Conservation (phyloP, 2,113 vertebrate genomes). For the Copsychus sechellarum region DNA sequence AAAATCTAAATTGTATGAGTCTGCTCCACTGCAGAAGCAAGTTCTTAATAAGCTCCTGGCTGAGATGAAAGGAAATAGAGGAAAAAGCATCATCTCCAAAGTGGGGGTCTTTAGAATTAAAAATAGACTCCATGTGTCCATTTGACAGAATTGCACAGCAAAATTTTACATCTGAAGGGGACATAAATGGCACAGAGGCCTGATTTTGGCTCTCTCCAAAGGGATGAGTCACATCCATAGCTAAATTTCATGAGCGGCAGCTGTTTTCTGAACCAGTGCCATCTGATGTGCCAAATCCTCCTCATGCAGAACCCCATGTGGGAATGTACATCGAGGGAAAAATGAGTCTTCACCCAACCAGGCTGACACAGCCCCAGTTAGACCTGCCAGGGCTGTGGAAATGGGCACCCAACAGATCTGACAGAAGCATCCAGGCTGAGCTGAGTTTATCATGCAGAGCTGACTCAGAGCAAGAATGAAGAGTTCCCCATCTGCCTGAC, state of each 20-base stretch:
- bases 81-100: constrained; percentile 26
- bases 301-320: not conserved
- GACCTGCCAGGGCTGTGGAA: not conserved
- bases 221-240: not conserved
- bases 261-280: not conserved
- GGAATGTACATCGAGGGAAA: not conserved
- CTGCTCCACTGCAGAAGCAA: not conserved
- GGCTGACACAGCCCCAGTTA: not conserved
- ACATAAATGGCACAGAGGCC: not conserved
- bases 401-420: not conserved
- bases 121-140: constrained; percentile 18
- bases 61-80: constrained; percentile 58
- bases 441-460: not conserved
- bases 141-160: not conserved
- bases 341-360: not conserved
- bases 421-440: not conserved
- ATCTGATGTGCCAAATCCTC: not conserved
- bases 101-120: not conserved
- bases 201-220: not conserved
- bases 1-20: constrained; percentile 39
- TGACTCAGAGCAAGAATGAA: not conserved
- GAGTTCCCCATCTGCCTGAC: not conserved
- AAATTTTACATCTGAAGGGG: not conserved
- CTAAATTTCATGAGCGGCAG: not conserved
- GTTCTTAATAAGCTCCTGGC: constrained; percentile 40